Evolutionary conservation across 2,797 vertebrate species (phyloP), one percentile per base, ranked within the genome.

Genomic region (Dermochelys coriacea): DNA sequence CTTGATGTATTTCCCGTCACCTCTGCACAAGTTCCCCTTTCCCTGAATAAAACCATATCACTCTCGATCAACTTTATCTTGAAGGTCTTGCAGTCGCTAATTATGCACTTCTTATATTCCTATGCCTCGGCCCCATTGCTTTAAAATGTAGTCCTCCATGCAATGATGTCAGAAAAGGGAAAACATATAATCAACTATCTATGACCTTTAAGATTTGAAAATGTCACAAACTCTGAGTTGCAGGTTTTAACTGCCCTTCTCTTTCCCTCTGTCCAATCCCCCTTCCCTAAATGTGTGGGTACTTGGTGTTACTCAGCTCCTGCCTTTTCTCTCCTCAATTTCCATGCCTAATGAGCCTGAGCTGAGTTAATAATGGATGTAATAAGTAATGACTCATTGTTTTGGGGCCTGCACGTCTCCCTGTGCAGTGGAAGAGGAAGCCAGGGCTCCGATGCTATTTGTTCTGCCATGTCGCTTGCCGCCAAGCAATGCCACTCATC

Each of bases 331-430:
- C 98, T 98, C 98, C 98, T 99, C 99, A 99, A 99, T 99, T 99
- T 99, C 98, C 99, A 99, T 99, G 99, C 98, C 98, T 99, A 99
- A 99, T 99, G 99, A 99, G 99, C 99, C 99, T 98, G 99, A 98
- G 99, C 98, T 98, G 99, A 99, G 99, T 99, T 99, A 99, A 99
- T 99, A 99, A 99, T 96, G 99, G 99, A 99, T 99, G 99, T 99
- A 99, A 99, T 99, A 99, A 99, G 99, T 99, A 99, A 99, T 99
- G 99, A 99, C 99, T 99, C 99, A 98, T 99, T 99, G 98, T 98
- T 98, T 97, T 85, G 98, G 97, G 98, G 97, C 97, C 93, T 64
- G 57, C 52, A 85, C 81, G 83, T 98, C 98, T 98, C 97, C 96
- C 96, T 96, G 96, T 96, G 97, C 97, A 68, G 57, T 82, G 84